Evolutionary conservation across 2,888 invertebrate species (phyloP), one percentile per base, ranked within the genome.

Genomic region (Lasioglossum morio): DNA sequence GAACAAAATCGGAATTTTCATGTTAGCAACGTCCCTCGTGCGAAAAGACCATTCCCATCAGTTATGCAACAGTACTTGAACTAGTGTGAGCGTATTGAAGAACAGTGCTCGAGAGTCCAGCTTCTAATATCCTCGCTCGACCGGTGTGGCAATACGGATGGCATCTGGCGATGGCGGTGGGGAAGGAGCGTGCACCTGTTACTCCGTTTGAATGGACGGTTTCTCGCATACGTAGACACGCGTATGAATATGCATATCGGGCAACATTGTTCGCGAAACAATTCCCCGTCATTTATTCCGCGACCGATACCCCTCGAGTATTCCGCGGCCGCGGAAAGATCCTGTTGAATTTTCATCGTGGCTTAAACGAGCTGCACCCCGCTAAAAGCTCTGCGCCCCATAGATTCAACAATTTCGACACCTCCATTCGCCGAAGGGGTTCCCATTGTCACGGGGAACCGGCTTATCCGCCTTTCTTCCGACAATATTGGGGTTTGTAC

Each of bases 401-500:
- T 53, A 30, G 48, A 27, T 69, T 60, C 37, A 72, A 79, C 69
- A 70, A 81, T 86, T 77, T 82, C 76, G 76, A 53, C 66, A 72
- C 48, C 73, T 86, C 37, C 73, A 70, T 85, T 30, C 43, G 63
- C 53, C 60, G 48, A 43, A 43, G 46, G 53, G 78, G n/a, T 8
- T 23, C 19, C 72, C 77, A 73, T 85, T 74, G 78, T 70, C 43
- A 60, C 72, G 37, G 43, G 46, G 57, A 19, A 79, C 60, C 72
- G 72, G 81, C 78, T 86, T 83, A 84, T 86, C 81, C 86, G 66
- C 63, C 74, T 83, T 89, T 87, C 84, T 77, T 63, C 79, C 77
- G 81, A 81, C 89, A 83, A 86, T 88, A 90, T 87, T 85, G 90
- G 78, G 85, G 79, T 75, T 85, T 81, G 87, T 89, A 90, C 86